Conservation (phyloP, 2,113 vertebrate species). For the Peromyscus leucopus region DNA sequence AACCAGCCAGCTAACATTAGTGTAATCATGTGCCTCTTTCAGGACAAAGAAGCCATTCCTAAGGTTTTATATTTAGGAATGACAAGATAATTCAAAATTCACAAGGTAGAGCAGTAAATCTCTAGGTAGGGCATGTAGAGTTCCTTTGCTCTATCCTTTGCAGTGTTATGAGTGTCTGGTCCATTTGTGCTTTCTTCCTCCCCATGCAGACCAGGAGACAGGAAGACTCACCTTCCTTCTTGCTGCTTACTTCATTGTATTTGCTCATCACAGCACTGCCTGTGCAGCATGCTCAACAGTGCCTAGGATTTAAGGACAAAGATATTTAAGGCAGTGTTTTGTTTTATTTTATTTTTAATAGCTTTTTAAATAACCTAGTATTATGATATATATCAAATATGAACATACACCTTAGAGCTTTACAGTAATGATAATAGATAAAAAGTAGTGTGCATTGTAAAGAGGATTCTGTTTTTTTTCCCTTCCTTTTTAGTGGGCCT, state of each 20-base stretch:
- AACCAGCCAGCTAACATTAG: not conserved
- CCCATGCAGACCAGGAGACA: not conserved
- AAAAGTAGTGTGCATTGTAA: not conserved
- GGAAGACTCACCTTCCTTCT: not conserved
- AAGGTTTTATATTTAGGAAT: not conserved
- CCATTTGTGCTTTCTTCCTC: not conserved
- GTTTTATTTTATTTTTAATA: not conserved
- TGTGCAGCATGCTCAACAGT: not conserved
- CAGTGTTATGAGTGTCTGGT: accelerated
- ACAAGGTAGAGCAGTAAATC: not conserved
- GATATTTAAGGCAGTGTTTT: not conserved
- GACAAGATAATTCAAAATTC: not conserved
- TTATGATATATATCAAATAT: not conserved
- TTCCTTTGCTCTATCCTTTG: not conserved
- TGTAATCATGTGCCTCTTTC: not conserved
- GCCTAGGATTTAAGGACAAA: not conserved
- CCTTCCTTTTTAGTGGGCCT: not conserved
- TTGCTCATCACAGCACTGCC: not conserved
- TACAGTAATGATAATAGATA: not conserved
- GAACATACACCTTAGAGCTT: not conserved
- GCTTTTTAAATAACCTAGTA: not conserved
- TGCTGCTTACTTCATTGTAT: not conserved
- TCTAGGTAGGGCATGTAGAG: not conserved
- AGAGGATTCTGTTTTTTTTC: not conserved
- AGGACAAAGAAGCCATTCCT: not conserved